These are phyloP conservation scores for Pocillopora meandrina DNA, from an alignment of 92 coral and sea anemone genomes.

Conservation along the genomic window DNA sequence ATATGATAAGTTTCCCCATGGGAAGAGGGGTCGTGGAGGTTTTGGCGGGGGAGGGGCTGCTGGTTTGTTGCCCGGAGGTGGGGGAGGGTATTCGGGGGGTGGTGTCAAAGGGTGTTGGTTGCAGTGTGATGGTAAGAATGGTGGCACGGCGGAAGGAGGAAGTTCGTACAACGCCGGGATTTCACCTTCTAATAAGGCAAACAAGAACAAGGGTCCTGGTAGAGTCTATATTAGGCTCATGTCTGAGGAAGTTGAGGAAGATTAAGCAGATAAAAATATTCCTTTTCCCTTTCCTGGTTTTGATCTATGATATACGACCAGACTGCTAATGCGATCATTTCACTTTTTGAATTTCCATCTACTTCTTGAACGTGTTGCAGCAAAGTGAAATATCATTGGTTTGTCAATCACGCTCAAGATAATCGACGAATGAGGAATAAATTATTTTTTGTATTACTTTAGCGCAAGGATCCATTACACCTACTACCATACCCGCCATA, in stretches of 20 bases:
- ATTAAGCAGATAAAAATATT: not conserved
- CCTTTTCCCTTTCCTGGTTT: not conserved
- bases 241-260: constrained; percentile 51
- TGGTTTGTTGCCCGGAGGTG: constrained; percentile 93
- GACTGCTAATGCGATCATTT: not conserved
- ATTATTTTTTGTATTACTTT: no score
- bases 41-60: constrained; percentile 99
- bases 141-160: constrained; percentile 87
- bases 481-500: no score
- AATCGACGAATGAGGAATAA: no score
- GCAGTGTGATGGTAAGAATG: constrained; percentile 65
- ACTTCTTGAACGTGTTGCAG: not conserved
- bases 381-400: no score
- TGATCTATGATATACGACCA: not conserved
- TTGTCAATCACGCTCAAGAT: no score
- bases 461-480: no score
- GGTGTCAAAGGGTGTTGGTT: constrained; percentile 88
- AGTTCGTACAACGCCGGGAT: constrained; percentile 78
- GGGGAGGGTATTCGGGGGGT: constrained; percentile 97
- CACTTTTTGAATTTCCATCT: not conserved
- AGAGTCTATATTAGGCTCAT: constrained; percentile 74
- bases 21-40: constrained; percentile 80
- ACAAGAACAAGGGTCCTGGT: constrained; percentile 77
- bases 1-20: constrained; percentile 56
- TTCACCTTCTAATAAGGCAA: constrained; percentile 57